Conservation (phyloP, 2,797 vertebrate genomes). For the Sebastes wilsoni region DNA sequence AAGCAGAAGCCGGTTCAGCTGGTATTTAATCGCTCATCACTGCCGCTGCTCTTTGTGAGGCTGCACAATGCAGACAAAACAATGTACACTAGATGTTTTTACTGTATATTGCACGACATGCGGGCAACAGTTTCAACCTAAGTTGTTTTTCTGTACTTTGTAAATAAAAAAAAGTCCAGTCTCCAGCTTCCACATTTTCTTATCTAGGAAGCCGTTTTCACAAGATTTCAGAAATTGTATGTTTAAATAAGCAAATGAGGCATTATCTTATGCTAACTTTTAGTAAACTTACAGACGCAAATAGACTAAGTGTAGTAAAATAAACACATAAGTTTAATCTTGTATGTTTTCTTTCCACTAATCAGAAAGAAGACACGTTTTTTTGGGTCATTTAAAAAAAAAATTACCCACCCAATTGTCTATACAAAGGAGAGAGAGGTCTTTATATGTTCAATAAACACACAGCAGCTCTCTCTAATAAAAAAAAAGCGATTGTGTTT, state of each 20-base stretch:
- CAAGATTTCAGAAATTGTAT: neutral
- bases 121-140: neutral
- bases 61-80: slow-evolving; percentile 37
- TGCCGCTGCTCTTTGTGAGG: slow-evolving; percentile 22
- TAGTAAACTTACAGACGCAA: no score
- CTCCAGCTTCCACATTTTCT: neutral
- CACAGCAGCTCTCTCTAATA: neutral
- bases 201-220: neutral
- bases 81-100: neutral
- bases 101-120: neutral
- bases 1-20: slow-evolving; percentile 59
- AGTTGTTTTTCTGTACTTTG: neutral
- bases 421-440: neutral
- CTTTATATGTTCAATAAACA: neutral
- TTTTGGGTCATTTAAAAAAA: no score
- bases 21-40: slow-evolving; percentile 51
- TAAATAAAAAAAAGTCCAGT: neutral
- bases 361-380: no score
- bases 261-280: no score
- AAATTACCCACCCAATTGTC: neutral
- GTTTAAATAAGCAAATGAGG: no score
- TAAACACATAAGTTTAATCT: no score
- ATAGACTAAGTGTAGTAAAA: no score
- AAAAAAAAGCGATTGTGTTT: neutral
- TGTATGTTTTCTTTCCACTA: no score